phyloP scores from a whole-genome alignment of 2,797 vertebrate genomes.

The Ataeniobius toweri region DNA sequence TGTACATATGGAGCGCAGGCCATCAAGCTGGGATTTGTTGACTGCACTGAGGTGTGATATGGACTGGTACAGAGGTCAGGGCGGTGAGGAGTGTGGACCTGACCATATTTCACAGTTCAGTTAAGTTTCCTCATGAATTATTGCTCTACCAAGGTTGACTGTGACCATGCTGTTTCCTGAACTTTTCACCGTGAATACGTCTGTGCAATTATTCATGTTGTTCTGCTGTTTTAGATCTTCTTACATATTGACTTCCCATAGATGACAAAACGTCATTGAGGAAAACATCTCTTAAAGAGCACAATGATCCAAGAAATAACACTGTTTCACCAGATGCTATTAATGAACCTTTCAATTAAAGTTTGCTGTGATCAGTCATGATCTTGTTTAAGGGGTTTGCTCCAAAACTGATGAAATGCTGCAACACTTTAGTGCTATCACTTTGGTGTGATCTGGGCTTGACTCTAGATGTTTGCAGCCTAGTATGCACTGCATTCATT shows the following conservation, averaged over 20 bases:
- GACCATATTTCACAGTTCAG: constrained; percentile 45
- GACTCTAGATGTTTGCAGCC: background rate
- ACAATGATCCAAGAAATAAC: background rate
- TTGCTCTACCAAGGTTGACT: constrained; percentile 27
- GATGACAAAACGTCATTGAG: background rate
- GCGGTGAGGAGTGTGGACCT: constrained; percentile 60
- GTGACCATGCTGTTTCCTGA: background rate
- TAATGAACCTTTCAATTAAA: too few species aligned
- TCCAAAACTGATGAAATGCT: too few species aligned
- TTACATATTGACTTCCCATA: background rate
- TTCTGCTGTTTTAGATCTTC: background rate
- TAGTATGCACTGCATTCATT: background rate
- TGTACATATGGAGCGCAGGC: constrained; percentile 64
- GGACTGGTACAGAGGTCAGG: constrained; percentile 53
- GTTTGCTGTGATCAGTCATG: too few species aligned
- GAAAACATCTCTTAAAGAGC: background rate
- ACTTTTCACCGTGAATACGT: constrained; percentile 6
- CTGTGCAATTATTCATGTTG: background rate
- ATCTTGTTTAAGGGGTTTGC: too few species aligned
- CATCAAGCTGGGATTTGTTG: constrained; percentile 63
- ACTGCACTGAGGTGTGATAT: constrained; percentile 68
- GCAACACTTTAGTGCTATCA: too few species aligned
- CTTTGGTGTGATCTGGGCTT: too few species aligned
- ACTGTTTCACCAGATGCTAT: background rate
- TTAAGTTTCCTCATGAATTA: constrained; percentile 39